phyloP scores from a whole-genome alignment of 2,888 invertebrate species.

The Branchellion lobata region DNA sequence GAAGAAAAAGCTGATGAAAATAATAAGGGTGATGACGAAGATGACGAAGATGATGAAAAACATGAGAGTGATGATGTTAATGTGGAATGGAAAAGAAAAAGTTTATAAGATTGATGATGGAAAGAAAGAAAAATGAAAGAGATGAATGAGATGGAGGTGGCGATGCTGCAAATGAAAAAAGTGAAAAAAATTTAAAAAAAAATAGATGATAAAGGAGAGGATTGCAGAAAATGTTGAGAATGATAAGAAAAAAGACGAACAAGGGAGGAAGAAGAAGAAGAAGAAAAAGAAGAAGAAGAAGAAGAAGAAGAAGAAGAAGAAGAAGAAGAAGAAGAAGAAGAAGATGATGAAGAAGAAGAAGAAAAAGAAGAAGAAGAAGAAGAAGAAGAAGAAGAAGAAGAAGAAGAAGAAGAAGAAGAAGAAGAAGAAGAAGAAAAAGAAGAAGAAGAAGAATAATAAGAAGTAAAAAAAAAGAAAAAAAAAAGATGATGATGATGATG shows the following conservation, averaged over 20 bases:
- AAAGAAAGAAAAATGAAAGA: too few relatives aligned
- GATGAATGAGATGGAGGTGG: too few relatives aligned
- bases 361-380: neutral
- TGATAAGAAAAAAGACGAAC: neutral
- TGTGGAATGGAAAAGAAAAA: too few relatives aligned
- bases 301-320: neutral
- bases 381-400: conserved; percentile 5
- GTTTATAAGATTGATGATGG: too few relatives aligned
- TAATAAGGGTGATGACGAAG: too few relatives aligned
- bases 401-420: conserved; percentile 15
- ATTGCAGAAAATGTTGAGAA: neutral
- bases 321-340: neutral
- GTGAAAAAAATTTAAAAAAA: too few relatives aligned
- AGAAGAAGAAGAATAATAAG: too few relatives aligned
- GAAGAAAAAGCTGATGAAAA: too few relatives aligned
- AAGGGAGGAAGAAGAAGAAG: neutral
- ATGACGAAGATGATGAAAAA: too few relatives aligned
- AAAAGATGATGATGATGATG: conserved; percentile 29
- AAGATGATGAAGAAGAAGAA: neutral
- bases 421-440: neutral
- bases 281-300: neutral
- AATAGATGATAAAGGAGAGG: neutral
- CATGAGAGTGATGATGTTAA: too few relatives aligned
- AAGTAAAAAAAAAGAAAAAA: conserved; percentile 4
- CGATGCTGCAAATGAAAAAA: neutral